Evolutionary conservation across 2,797 vertebrate genomes (phyloP).

Genomic region (Microctenopoma stevenorrisi): DNA sequence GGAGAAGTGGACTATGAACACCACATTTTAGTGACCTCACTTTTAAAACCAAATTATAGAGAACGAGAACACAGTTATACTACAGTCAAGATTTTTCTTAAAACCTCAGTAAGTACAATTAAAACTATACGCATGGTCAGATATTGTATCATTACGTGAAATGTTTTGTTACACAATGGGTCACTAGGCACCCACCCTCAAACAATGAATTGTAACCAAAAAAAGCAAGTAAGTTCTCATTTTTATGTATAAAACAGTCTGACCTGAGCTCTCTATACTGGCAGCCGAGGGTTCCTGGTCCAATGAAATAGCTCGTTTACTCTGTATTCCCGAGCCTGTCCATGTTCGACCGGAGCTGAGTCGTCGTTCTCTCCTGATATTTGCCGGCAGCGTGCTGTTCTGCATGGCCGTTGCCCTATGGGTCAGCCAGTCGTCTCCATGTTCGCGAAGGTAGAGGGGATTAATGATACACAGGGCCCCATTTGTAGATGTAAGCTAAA

Average conservation of each 20-base stretch:
- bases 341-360: conserved; percentile 81
- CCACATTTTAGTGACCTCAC: background rate
- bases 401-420: conserved; percentile 1
- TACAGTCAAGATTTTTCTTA: no score
- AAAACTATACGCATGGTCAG: no score
- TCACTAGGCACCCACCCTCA: background rate
- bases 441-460: conserved; percentile 86
- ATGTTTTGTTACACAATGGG: no score
- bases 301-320: conserved; percentile 71
- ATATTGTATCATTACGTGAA: no score
- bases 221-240: background rate
- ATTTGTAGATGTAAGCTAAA: conserved; percentile 74
- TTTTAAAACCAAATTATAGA: background rate
- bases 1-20: conserved; percentile 10
- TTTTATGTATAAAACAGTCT: background rate
- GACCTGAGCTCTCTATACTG: conserved; percentile 51
- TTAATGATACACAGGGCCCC: conserved; percentile 87
- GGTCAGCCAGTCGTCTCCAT: conserved; percentile 85
- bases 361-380: conserved; percentile 70
- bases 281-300: conserved; percentile 49
- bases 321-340: conserved; percentile 83
- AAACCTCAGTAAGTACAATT: no score
- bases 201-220: background rate
- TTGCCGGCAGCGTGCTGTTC: conserved; percentile 36
- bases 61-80: no score